Evolutionary conservation across 2,113 vertebrate genomes (phyloP).

Genomic region (Crypturellus undulatus): DNA sequence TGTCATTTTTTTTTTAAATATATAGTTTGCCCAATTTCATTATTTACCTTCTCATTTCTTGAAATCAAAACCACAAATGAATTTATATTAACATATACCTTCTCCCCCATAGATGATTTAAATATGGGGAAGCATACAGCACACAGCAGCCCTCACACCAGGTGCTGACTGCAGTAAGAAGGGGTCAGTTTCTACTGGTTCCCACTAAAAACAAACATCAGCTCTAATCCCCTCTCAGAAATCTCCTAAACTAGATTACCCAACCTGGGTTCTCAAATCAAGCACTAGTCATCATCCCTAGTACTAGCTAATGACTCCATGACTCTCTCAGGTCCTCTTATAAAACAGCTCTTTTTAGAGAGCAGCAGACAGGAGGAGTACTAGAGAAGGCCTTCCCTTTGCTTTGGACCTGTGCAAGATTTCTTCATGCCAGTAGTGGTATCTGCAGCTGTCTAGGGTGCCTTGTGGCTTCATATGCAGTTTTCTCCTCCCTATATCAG

Average conservation of each 20-base stretch:
- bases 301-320: not conserved
- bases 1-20: not conserved
- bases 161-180: not conserved
- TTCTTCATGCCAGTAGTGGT: not conserved
- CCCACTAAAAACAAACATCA: not conserved
- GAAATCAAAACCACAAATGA: not conserved
- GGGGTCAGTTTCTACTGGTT: not conserved
- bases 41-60: not conserved
- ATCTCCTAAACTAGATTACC: not conserved
- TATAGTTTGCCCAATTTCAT: not conserved
- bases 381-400: not conserved
- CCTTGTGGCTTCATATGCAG: not conserved
- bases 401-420: not conserved
- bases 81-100: not conserved
- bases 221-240: not conserved
- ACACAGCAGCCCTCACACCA: not conserved
- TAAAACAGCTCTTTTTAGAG: not conserved
- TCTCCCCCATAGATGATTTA: not conserved
- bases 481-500: not conserved
- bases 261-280: not conserved
- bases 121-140: not conserved
- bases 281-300: not conserved
- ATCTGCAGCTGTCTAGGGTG: not conserved
- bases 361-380: not conserved
- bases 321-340: not conserved